phyloP scores from a whole-genome alignment of 1,140 invertebrate genomes.

The Aphaenogaster floridana region DNA sequence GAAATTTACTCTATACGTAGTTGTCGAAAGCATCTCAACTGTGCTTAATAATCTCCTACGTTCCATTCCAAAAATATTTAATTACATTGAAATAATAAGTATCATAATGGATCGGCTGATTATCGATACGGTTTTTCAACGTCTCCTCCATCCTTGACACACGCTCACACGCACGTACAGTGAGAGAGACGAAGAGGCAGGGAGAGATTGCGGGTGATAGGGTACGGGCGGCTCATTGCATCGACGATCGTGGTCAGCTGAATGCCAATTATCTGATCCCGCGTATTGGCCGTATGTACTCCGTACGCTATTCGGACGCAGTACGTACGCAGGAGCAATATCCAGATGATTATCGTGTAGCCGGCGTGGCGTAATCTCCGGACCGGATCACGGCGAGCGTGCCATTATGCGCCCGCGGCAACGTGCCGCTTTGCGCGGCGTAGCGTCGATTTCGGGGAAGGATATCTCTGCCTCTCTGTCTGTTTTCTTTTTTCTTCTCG shows the following conservation, averaged over 20 bases:
- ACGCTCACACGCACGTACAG: background rate
- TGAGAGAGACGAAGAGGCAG: slow-evolving; percentile 29
- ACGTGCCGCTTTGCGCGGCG: slow-evolving; percentile 21
- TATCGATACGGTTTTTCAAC: slow-evolving; percentile 20
- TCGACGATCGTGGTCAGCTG: slow-evolving; percentile 72
- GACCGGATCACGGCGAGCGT: slow-evolving; percentile 82
- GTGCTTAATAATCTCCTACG: background rate
- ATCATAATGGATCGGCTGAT: slow-evolving; percentile 10
- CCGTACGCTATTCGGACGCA: slow-evolving; percentile 75
- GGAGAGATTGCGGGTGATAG: slow-evolving; percentile 78
- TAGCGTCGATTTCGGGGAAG: slow-evolving; percentile 63
- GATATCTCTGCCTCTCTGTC: background rate
- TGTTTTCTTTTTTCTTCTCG: background rate
- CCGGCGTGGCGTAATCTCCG: slow-evolving; percentile 81
- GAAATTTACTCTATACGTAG: background rate
- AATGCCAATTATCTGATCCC: slow-evolving; percentile 85
- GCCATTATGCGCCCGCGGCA: slow-evolving; percentile 80
- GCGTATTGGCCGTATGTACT: slow-evolving; percentile 75
- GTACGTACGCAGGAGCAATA: slow-evolving; percentile 82
- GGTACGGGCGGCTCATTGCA: slow-evolving; percentile 74
- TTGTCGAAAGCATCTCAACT: background rate
- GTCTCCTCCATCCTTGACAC: background rate
- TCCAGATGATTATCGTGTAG: slow-evolving; percentile 83
- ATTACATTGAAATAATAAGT: slow-evolving; percentile 16
- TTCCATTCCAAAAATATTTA: background rate